Conservation (phyloP, 2,888 invertebrate genomes). For the Tetheella fluctuosa region DNA sequence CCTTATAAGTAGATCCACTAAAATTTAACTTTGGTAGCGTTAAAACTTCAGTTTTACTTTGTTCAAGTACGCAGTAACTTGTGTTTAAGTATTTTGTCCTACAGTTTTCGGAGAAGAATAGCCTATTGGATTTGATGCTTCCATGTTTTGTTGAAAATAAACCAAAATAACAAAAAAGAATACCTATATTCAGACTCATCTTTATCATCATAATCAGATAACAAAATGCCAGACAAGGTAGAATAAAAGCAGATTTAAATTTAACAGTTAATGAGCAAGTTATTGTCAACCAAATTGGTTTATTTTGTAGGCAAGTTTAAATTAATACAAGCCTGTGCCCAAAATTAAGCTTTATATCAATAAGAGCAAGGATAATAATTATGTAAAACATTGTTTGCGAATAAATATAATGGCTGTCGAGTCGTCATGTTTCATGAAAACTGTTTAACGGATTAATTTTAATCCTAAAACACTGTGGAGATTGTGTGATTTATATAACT, state of each 20-base stretch:
- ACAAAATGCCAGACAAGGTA: background rate
- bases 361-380: background rate
- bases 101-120: background rate
- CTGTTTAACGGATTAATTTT: background rate
- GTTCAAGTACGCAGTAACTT: background rate
- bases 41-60: background rate
- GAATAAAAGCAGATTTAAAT: background rate
- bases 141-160: background rate
- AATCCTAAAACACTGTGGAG: background rate
- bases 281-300: background rate
- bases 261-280: background rate
- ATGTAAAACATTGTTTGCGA: constrained; percentile 6
- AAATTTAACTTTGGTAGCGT: too few species aligned
- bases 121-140: background rate
- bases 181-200: background rate
- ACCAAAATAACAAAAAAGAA: background rate
- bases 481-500: too few species aligned
- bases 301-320: constrained; percentile 4
- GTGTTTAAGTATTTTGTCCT: background rate
- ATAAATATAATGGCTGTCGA: constrained; percentile 11
- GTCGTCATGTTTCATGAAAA: background rate
- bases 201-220: background rate
- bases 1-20: background rate
- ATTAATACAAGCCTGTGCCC: background rate
- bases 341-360: background rate